Evolutionary conservation across 2,888 invertebrate genomes (phyloP).

Genomic region (Gibbula magus): DNA sequence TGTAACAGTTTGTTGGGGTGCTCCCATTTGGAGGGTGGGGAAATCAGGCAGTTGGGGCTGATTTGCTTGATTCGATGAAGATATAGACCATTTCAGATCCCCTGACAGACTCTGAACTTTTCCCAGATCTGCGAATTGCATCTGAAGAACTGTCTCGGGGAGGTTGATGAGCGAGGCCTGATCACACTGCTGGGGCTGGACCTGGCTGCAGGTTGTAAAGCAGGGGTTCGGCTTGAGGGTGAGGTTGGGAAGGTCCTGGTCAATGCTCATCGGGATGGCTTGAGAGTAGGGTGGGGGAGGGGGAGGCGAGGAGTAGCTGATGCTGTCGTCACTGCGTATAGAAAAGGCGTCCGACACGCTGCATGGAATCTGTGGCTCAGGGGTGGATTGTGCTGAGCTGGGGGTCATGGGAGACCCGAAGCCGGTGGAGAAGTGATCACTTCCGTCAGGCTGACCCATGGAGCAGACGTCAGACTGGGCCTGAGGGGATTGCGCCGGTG

Average conservation of each 20-base stretch:
- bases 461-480: conserved; percentile 43
- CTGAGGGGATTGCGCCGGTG: conserved; percentile 48
- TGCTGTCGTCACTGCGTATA: conserved; percentile 44
- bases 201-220: conserved; percentile 77
- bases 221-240: conserved; percentile 82
- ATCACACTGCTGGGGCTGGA: conserved; percentile 41
- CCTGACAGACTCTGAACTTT: conserved; percentile 34
- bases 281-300: conserved; percentile 66
- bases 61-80: conserved; percentile 28
- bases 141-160: conserved; percentile 38
- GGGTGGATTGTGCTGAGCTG: conserved; percentile 60
- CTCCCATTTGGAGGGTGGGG: conserved; percentile 58
- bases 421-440: conserved; percentile 57
- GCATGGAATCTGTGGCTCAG: conserved; percentile 59
- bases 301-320: conserved; percentile 51
- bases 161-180: conserved; percentile 46
- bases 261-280: conserved; percentile 44
- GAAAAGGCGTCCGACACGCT: conserved; percentile 42
- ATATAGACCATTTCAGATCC: conserved; percentile 42
- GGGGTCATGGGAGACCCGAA: conserved; percentile 61
- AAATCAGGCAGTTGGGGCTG: conserved; percentile 67
- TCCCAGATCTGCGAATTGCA: conserved; percentile 41
- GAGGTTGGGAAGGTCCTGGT: conserved; percentile 72
- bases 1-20: conserved; percentile 54
- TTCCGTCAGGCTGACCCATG: conserved; percentile 45